Base-by-base conservation (phyloP, 2,797 vertebrate genomes). In the Artibeus jamaicensis region DNA sequence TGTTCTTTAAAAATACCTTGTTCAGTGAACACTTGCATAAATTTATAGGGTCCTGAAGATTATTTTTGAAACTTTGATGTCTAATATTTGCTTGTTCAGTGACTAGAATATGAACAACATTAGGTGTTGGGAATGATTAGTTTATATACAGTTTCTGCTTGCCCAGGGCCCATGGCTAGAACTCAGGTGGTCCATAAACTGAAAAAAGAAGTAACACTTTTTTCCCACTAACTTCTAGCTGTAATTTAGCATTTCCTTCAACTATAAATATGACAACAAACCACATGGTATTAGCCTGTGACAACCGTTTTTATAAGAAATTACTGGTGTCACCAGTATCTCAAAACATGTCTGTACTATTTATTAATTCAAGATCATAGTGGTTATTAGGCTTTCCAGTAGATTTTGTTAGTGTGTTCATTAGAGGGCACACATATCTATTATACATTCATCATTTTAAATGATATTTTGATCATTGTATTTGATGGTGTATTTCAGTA, bases 21-120 rank as follows among this genome's bases (percentile, higher is more conserved):
- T 82, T 67, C 6, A 67, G 84, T 91, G 57, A 76, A 77, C 6
- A 67, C 42, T 82, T 95, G 19, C 39, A 42, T 77, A 4, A 16
- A 65, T 76, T 78, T 44, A 5, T 74, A 70, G 11, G 16, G 37
- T 77, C 34, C 55, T 65, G 65, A 94, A 68, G 16, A 32, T 78
- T 93, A 50, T 18, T 92, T 94, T 71, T 57, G 21, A 85, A 94
- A 29, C 86, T 92, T 86, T 57, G 32, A 86, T 81, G 57, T 84
- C 8, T 65, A 46, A 18, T 93, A 65, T 34, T 89, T 93, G 24
- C 24, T 83, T 65, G 8, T 39, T 83, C 53, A 83, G 50, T 79
- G 68, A 93, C 78, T 42, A 95, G 82, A 91, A 86, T 83, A 5
- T 83, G 71, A 90, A 34, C 14, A 70, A 39, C 2, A 46, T 48